Evolutionary conservation across 2,113 vertebrate genomes (phyloP), one percentile per base, ranked within the genome.

Genomic region (Ceratotherium simum): DNA sequence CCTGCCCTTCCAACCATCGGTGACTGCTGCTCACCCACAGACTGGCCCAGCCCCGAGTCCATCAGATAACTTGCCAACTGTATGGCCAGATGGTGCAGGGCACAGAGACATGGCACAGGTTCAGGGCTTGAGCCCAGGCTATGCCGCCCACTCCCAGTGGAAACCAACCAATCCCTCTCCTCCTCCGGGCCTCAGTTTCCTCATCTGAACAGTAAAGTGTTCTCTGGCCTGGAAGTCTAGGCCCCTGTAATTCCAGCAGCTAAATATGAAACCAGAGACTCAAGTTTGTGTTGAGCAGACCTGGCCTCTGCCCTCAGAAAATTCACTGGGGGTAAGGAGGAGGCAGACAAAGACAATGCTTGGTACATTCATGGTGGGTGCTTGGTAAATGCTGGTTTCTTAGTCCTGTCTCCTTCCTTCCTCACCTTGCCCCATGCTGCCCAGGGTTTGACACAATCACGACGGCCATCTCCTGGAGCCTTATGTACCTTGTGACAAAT

Each of bases 391-490:
- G 48, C 9, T 14, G 3, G 7, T 60, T 29, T 90, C 75, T 96
- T 6, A 13, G 39, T 87, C 42, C 54, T 79, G 16, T 56, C 58
- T 87, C 25, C 36, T 89, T 42, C 9, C 42, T 82, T 67, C 73
- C 73, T 48, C 5, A 3, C 21, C 46, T 69, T 11, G 21, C 39
- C 21, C 31, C 31, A 79, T 86, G 42, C 48, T 70, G 84, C 86
- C 42, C 79, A 99, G 99, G 99, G 33, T 99, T 99, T 33, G 99
- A 99, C 88, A 99, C 99, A 0, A 25, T 99, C 67, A 99, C 99
- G 33, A 99, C 99, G 0, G 99, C 97, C 36, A 25, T 99, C 39
- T 99, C 99, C 23, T 99, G 99, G 99, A 98, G 99, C 65, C 98
- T 99, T 51, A 87, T 99, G 98, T 99, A 99, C 92, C 97, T 99